These are phyloP conservation scores for Aquatica leii DNA, from an alignment of 2,888 invertebrate species.

Conservation along the genomic window DNA sequence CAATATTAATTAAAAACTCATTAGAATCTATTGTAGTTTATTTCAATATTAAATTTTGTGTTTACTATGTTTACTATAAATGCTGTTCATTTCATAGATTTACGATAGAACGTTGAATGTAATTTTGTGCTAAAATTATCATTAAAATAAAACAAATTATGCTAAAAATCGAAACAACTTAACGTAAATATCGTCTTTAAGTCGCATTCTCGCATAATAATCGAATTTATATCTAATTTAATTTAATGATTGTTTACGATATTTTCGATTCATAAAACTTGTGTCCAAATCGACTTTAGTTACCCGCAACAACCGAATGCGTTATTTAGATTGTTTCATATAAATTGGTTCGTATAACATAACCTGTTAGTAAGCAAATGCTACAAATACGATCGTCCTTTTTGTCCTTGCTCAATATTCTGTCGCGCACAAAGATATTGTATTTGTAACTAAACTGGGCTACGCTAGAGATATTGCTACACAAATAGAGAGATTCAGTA, in stretches of 20 bases:
- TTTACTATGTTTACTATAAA: no score
- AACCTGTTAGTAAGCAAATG: constrained; percentile 56
- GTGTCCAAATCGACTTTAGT: constrained; percentile 48
- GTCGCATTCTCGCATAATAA: no score
- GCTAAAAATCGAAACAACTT: no score
- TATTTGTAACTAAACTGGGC: constrained; percentile 36
- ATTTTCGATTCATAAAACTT: constrained; percentile 48
- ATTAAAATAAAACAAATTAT: no score
- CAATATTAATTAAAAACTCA: no score
- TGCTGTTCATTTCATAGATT: no score
- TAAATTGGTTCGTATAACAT: constrained; percentile 46
- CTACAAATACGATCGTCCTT: constrained; percentile 45
- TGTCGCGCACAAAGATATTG: constrained; percentile 47
- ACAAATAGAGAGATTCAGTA: constrained; percentile 55
- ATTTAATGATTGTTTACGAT: constrained; percentile 18
- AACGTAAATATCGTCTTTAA: no score
- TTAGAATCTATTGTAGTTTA: no score
- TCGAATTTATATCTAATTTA: no score
- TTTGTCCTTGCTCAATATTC: constrained; percentile 30
- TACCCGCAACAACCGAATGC: constrained; percentile 44
- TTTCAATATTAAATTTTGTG: no score
- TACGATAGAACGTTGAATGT: no score
- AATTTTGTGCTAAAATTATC: no score
- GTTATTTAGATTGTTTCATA: constrained; percentile 29
- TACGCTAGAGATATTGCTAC: constrained; percentile 52